Evolutionary conservation across 30 jellyfish, hydroid and myxozoan species (phyloP).

Genomic region (Catostylus mosaicus): DNA sequence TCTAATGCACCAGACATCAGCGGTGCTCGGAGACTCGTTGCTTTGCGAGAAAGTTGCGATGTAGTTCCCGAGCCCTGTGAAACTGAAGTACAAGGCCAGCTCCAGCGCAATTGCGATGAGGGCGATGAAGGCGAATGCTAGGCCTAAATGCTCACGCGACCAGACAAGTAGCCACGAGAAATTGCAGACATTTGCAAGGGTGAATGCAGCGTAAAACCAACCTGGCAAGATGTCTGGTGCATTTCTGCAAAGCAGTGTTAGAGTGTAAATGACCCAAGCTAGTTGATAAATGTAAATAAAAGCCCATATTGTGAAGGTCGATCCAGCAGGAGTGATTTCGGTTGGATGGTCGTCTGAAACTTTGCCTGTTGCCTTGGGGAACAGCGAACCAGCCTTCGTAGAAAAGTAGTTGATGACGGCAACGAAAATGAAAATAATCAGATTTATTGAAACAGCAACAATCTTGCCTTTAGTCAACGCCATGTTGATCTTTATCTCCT

Average conservation of each 20-base stretch:
- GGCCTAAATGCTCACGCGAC: conserved; percentile 65
- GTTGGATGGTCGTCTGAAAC: conserved; percentile 55
- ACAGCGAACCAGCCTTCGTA: conserved; percentile 33
- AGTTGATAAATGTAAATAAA: conserved; percentile 67
- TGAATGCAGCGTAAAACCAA: conserved; percentile 55
- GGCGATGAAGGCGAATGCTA: conserved; percentile 64
- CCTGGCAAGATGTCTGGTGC: conserved; percentile 69
- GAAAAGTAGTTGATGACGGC: conserved; percentile 29
- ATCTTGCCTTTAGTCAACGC: conserved; percentile 4
- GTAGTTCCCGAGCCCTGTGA: conserved; percentile 45
- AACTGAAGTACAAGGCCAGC: conserved; percentile 42
- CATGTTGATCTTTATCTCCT: no score
- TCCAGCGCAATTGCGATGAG: conserved; percentile 58
- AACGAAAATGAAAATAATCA: conserved; percentile 1
- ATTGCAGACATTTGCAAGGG: conserved; percentile 42
- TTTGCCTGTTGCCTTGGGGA: conserved; percentile 70
- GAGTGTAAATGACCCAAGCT: conserved; percentile 70
- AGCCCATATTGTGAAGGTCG: conserved; percentile 85
- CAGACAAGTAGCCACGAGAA: conserved; percentile 74
- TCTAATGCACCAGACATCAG: conserved; percentile 81
- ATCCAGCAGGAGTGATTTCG: conserved; percentile 68
- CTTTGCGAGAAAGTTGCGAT: conserved; percentile 17
- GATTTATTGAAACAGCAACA: conserved; percentile 20
- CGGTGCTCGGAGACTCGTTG: not conserved
- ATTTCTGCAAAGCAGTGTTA: conserved; percentile 63